Percentiles rank a stretch among this genome's conserved stretches.
These are phyloP conservation scores for Halcyon badia DNA, from an alignment of 2,797 vertebrate genomes.

Conservation along the genomic window DNA sequence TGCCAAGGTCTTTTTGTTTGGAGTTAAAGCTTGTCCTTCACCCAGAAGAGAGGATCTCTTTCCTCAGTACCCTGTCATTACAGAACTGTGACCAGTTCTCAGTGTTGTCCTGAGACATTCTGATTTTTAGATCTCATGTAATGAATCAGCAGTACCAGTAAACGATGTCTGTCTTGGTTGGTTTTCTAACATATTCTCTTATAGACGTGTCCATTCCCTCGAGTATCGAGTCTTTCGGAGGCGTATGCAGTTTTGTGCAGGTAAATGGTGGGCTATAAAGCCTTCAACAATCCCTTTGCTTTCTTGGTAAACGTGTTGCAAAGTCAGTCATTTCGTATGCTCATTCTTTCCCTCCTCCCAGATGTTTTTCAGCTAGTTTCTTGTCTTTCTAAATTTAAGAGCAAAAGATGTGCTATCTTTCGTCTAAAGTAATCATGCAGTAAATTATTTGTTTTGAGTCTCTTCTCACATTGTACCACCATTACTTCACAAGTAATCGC, in stretches of 20 bases:
- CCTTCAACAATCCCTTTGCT: neutral
- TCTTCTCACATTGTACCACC: neutral
- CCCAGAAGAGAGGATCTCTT: neutral
- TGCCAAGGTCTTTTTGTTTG: neutral
- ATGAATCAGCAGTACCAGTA: neutral
- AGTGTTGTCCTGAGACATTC: neutral
- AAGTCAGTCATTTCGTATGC: neutral
- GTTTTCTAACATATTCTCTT: neutral
- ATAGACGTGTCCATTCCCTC: slow-evolving; percentile 72
- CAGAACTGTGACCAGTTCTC: neutral
- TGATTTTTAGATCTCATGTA: neutral
- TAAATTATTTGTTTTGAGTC: neutral
- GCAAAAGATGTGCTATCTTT: neutral
- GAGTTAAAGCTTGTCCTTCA: neutral
- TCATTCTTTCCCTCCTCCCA: neutral
- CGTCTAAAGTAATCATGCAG: neutral
- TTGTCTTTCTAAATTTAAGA: neutral
- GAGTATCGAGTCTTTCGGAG: slow-evolving; percentile 68
- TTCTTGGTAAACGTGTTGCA: neutral
- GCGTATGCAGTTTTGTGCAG: slow-evolving; percentile 66
- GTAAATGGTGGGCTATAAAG: neutral
- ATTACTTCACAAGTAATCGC: neutral
- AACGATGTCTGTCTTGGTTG: neutral
- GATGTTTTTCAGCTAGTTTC: neutral
- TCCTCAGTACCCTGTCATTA: neutral